Base-by-base conservation (phyloP, 2,113 vertebrate genomes). In the Peromyscus californicus region DNA sequence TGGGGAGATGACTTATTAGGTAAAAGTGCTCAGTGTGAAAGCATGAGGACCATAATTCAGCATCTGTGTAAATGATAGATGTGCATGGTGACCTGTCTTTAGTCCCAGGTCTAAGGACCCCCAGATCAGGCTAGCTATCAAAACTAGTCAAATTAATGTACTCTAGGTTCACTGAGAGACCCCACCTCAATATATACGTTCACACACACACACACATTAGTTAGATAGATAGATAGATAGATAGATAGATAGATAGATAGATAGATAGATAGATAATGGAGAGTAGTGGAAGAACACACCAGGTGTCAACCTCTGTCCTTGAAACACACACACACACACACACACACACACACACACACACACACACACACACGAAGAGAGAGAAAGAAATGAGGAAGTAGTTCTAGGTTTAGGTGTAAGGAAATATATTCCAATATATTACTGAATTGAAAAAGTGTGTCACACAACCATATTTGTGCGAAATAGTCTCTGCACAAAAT, bases 361-460 rank as follows among this genome's bases (percentile, higher is more conserved):
- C 36, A n/a, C 33, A 70, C n/a, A 74, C n/a, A 22, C 7, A 39
- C 8, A 8, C 2, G 51, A 2, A 54, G 11, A 33, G 29, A 54
- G 7, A 10, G 1, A 21, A 11, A 61, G 21, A 13, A 36, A 80
- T 87, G 22, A 85, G 51, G 24, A 59, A 89, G 24, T 76, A 85
- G 72, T 61, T 39, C 36, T 76, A 95, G 2, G 22, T 93, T 92
- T 75, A 63, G 39, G 15, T 36, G 5, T 36, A 93, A 91, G 24
- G 31, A 96, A 85, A 85, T 80, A 29, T n/a, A 79, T 74, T 93
- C n/a, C 48, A 95, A 31, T 26, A 61, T 63, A 83, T 93, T 42
- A 93, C 0, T 89, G 54, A 89, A 69, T 84, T 74, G 86, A 74
- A 95, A 51, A 92, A 36, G 45, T 22, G 79, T 19, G 29, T 51